Percentiles rank a stretch among this genome's conserved stretches.
Evolutionary conservation across 2,797 vertebrate genomes (phyloP).

Genomic region (Diplodus sargus): DNA sequence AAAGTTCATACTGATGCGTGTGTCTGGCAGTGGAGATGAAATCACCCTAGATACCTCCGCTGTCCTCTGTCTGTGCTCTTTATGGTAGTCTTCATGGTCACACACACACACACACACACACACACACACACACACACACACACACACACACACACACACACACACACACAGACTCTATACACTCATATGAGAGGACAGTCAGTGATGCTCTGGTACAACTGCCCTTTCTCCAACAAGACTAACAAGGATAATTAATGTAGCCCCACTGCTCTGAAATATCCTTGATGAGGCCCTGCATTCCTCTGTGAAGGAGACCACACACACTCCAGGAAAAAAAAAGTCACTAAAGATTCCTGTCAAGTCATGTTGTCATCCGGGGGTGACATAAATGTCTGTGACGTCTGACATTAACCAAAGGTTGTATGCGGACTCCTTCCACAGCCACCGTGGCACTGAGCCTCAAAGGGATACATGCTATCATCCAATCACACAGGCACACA

Average conservation of each 20-base stretch:
- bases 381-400: constrained; percentile 83
- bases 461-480: constrained; percentile 44
- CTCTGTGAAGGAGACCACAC: constrained; percentile 62
- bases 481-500: constrained; percentile 48
- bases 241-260: constrained; percentile 65
- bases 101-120: neutral
- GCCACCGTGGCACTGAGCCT: constrained; percentile 61
- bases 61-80: constrained; percentile 24
- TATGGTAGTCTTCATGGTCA: constrained; percentile 6
- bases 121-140: no score
- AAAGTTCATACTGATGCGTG: constrained; percentile 19
- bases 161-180: neutral
- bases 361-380: constrained; percentile 79
- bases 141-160: no score
- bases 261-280: constrained; percentile 59
- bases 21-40: constrained; percentile 23
- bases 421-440: constrained; percentile 76
- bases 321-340: constrained; percentile 42
- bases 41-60: neutral
- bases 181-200: neutral
- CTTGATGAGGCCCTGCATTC: constrained; percentile 67
- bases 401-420: constrained; percentile 89
- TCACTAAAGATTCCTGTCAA: constrained; percentile 78
- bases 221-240: constrained; percentile 47
- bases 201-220: constrained; percentile 20